Percentiles rank a stretch among this genome's conserved stretches.
These are phyloP conservation scores for Parasteatoda tepidariorum DNA, from an alignment of 1,140 invertebrate genomes.

Conservation along the genomic window DNA sequence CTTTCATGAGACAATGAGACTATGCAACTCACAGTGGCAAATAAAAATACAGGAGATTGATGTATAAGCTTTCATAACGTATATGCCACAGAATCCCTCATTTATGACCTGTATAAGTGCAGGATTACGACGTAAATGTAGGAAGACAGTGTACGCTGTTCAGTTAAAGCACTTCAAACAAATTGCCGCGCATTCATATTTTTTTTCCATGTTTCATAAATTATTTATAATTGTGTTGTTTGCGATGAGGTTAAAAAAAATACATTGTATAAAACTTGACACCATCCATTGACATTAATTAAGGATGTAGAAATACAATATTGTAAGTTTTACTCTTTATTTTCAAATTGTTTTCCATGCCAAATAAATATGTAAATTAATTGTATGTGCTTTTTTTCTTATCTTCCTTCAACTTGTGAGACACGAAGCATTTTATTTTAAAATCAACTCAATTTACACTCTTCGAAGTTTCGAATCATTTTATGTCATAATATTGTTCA, in stretches of 20 bases:
- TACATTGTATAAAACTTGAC: background rate
- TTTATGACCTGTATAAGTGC: too few relatives aligned
- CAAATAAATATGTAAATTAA: slow-evolving; percentile 33
- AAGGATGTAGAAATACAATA: background rate
- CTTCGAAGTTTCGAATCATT: background rate
- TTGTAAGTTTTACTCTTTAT: background rate
- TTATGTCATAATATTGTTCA: background rate
- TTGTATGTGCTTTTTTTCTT: background rate
- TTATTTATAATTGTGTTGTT: too few relatives aligned
- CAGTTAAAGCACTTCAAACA: too few relatives aligned
- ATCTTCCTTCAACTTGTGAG: background rate
- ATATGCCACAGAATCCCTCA: too few relatives aligned
- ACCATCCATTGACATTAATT: background rate
- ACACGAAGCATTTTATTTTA: background rate
- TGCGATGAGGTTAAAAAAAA: background rate
- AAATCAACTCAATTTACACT: background rate
- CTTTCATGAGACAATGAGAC: too few relatives aligned
- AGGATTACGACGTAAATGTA: too few relatives aligned
- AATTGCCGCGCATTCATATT: too few relatives aligned
- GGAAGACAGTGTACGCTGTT: too few relatives aligned
- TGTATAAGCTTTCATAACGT: too few relatives aligned
- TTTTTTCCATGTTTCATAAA: too few relatives aligned
- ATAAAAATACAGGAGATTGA: too few relatives aligned
- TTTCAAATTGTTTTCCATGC: slow-evolving; percentile 10
- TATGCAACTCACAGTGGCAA: too few relatives aligned